phyloP scores from a whole-genome alignment of 2,113 vertebrate species.

The Macaca nemestrina region DNA sequence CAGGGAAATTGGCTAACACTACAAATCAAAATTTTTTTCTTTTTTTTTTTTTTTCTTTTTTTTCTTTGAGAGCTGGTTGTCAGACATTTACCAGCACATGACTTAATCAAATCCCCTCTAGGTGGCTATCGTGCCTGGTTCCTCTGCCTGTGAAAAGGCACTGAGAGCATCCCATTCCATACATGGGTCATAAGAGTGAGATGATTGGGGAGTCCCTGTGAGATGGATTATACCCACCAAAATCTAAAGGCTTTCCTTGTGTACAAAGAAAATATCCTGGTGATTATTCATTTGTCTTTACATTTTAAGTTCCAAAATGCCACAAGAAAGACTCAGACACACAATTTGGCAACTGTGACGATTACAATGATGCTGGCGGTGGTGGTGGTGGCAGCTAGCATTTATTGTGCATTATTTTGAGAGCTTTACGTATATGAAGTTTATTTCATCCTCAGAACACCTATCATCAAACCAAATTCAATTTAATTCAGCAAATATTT shows the following conservation, averaged over 20 bases:
- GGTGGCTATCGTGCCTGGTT: neutral
- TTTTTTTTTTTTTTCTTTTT: neutral
- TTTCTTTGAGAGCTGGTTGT: neutral
- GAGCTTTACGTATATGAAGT: neutral
- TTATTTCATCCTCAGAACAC: neutral
- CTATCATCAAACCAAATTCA: neutral
- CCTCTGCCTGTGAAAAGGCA: neutral
- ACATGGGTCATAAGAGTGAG: neutral
- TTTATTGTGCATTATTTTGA: neutral
- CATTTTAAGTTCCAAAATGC: neutral
- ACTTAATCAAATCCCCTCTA: neutral
- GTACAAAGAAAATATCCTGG: neutral
- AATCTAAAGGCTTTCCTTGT: neutral
- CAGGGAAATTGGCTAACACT: neutral
- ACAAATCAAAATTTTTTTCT: neutral
- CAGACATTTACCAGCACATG: neutral
- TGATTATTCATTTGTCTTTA: neutral
- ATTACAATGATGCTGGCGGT: neutral
- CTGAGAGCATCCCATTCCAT: neutral
- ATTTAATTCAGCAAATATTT: conserved; percentile 25
- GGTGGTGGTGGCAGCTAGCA: neutral
- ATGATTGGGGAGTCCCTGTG: neutral
- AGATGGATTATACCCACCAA: neutral
- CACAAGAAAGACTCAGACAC: neutral
- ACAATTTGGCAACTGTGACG: neutral